phyloP scores from a whole-genome alignment of 2,888 invertebrate genomes.

The Cynaeus angustus region DNA sequence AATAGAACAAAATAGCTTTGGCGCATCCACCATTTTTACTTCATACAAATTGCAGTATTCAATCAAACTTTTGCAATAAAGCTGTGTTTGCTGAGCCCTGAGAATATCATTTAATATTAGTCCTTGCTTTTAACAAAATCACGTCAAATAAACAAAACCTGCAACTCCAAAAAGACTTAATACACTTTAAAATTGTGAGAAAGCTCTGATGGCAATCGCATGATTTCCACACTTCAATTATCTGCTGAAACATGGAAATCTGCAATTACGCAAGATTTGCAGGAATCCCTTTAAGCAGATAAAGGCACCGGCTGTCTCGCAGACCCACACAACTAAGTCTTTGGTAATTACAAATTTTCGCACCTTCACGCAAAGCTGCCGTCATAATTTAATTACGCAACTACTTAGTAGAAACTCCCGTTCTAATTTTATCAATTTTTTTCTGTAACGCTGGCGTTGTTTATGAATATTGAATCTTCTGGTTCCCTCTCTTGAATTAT shows the following conservation, averaged over 20 bases:
- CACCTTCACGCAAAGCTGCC: not conserved
- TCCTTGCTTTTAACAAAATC: no score
- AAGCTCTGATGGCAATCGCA: no score
- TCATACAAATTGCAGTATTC: no score
- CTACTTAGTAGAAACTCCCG: not conserved
- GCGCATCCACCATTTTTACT: no score
- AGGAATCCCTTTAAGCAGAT: constrained; percentile 8
- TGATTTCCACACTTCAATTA: no score
- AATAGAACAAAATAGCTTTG: no score
- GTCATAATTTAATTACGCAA: constrained; percentile 7
- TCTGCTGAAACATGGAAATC: constrained; percentile 13
- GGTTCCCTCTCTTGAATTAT: constrained; percentile 3
- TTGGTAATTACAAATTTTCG: constrained; percentile 8
- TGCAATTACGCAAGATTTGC: not conserved
- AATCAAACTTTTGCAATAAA: no score
- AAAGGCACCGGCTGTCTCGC: constrained; percentile 1
- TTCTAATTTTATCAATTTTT: constrained; percentile 1
- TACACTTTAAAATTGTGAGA: not conserved
- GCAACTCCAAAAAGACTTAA: no score
- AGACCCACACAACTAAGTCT: constrained; percentile 3
- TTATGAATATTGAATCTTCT: constrained; percentile 5
- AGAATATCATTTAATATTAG: no score
- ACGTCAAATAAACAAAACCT: no score
- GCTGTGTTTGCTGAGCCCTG: no score
- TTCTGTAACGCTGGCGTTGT: not conserved